Percentiles rank a stretch among this genome's conserved stretches.
Conservation (phyloP, 2,888 invertebrate genomes). For the Beris chalybata region DNA sequence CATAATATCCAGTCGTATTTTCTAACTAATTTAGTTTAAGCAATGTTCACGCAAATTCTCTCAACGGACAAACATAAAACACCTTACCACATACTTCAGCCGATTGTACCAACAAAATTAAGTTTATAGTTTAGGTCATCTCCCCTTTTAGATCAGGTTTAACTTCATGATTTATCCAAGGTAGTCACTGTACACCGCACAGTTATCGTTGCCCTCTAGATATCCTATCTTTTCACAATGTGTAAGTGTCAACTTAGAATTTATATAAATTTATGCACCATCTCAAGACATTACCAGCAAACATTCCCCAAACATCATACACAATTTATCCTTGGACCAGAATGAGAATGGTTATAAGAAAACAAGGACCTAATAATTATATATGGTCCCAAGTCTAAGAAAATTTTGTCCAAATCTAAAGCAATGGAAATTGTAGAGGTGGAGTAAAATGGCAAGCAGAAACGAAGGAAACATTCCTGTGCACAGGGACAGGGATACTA, state of each 20-base stretch:
- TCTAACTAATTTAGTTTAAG: too few species aligned
- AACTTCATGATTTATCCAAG: not conserved
- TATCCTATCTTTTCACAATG: too few species aligned
- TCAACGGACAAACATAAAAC: too few species aligned
- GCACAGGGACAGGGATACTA: not conserved
- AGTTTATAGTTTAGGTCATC: too few species aligned
- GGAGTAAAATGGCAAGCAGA: not conserved
- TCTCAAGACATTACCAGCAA: slow-evolving; percentile 19
- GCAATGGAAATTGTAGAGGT: not conserved
- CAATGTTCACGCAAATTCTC: too few species aligned
- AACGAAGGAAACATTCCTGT: not conserved
- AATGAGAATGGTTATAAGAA: slow-evolving; percentile 22
- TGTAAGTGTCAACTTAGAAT: slow-evolving; percentile 17
- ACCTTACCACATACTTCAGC: too few species aligned
- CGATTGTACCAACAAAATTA: too few species aligned
- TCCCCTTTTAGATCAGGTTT: not conserved
- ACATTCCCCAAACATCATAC: slow-evolving; percentile 16
- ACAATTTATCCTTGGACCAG: slow-evolving; percentile 8
- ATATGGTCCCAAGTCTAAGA: slow-evolving; percentile 34
- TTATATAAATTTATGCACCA: slow-evolving; percentile 24
- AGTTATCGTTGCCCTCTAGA: not conserved
- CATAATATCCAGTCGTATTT: too few species aligned
- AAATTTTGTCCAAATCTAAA: slow-evolving; percentile 31
- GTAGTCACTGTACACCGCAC: not conserved
- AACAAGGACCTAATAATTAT: slow-evolving; percentile 38